Evolutionary conservation across 1,140 invertebrate genomes (phyloP).

Genomic region (Sesamia nonagrioides): DNA sequence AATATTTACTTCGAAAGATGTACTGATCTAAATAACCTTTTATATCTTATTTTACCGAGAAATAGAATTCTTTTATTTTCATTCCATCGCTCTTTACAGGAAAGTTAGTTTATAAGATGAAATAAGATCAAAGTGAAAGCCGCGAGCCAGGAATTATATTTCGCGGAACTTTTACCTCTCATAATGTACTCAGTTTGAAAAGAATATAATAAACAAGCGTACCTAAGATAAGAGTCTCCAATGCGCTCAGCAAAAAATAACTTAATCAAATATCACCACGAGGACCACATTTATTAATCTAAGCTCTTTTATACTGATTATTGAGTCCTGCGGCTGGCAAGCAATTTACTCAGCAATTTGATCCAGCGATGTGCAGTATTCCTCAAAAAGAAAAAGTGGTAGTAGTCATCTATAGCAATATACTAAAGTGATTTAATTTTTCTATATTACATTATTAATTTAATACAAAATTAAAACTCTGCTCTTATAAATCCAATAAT

Average conservation of each 20-base stretch:
- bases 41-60: background rate
- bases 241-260: too few relatives aligned
- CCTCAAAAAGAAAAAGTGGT: too few relatives aligned
- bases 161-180: background rate
- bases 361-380: background rate
- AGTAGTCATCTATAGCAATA: too few relatives aligned
- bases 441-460: too few relatives aligned
- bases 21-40: background rate
- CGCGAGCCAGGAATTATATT: background rate
- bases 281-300: background rate
- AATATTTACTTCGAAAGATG: too few relatives aligned
- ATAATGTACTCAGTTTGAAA: background rate
- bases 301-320: background rate
- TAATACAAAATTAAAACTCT: too few relatives aligned
- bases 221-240: too few relatives aligned
- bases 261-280: background rate
- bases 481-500: too few relatives aligned
- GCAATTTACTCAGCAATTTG: background rate
- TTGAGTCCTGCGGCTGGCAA: background rate
- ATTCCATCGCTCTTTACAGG: background rate
- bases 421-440: too few relatives aligned
- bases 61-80: background rate
- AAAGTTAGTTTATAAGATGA: background rate
- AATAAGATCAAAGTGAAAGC: background rate
- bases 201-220: background rate